Evolutionary conservation across 2,888 invertebrate species (phyloP).

Genomic region (Yponomeuta plumbellus): DNA sequence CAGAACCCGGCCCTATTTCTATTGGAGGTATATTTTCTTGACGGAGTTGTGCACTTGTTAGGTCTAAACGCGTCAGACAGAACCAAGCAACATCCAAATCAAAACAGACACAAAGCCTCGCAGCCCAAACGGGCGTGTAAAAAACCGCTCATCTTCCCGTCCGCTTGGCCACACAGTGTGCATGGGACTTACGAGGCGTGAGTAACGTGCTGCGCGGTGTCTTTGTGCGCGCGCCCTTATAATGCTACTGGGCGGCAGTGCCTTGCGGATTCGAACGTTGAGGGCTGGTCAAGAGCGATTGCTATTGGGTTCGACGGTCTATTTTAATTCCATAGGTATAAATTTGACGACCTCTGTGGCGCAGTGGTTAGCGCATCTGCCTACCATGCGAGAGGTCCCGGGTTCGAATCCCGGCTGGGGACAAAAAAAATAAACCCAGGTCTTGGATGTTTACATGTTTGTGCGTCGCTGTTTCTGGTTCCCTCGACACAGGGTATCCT

Average conservation of each 20-base stretch:
- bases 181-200: neutral
- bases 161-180: neutral
- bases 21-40: no score
- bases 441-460: no score
- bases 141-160: neutral
- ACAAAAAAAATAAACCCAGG: no score
- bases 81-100: slow-evolving; percentile 4
- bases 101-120: neutral
- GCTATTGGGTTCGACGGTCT: slow-evolving; percentile 9
- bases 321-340: no score
- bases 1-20: no score
- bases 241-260: slow-evolving; percentile 45
- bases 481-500: no score
- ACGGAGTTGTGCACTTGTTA: no score
- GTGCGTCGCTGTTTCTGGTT: no score
- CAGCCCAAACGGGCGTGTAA: neutral
- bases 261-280: slow-evolving; percentile 2
- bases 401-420: no score
- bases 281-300: neutral
- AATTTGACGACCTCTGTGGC: no score
- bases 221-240: slow-evolving; percentile 48
- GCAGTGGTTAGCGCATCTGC: no score
- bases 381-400: no score
- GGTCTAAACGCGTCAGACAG: neutral
- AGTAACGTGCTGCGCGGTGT: slow-evolving; percentile 34